Evolutionary conservation across 2,113 vertebrate species (phyloP).

Genomic region (Misgurnus mizolepis): DNA sequence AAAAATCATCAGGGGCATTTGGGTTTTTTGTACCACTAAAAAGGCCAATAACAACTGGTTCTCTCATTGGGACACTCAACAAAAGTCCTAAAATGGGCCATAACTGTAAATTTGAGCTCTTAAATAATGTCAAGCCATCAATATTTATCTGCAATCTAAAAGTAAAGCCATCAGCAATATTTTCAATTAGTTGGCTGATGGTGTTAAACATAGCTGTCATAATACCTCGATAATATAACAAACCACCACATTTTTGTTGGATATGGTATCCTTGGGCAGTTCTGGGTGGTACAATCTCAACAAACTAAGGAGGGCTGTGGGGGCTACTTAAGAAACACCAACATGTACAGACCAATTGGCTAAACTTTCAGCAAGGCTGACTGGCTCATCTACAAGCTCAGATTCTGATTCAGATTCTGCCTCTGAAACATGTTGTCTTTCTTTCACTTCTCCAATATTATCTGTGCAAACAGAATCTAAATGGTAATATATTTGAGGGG

Average conservation of each 20-base stretch:
- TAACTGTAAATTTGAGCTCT: background rate
- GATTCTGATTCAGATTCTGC: background rate
- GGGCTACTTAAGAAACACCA: conserved; percentile 8
- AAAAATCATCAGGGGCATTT: background rate
- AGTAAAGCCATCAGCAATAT: background rate
- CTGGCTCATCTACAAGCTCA: background rate
- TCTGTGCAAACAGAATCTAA: background rate
- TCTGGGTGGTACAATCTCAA: conserved; percentile 23
- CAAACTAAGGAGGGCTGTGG: background rate
- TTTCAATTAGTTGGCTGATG: background rate
- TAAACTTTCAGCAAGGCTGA: conserved; percentile 3
- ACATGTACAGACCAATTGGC: conserved; percentile 16
- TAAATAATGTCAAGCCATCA: background rate
- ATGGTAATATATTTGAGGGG: too few relatives aligned
- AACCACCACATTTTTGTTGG: conserved; percentile 25
- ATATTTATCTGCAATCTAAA: background rate
- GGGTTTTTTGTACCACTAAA: background rate
- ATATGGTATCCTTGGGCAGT: conserved; percentile 23
- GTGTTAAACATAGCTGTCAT: background rate
- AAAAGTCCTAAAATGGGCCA: conserved; percentile 6
- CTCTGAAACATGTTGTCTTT: background rate
- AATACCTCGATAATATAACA: background rate
- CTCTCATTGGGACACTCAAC: background rate
- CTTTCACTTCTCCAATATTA: background rate
- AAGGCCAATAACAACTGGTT: background rate